These are phyloP conservation scores for Dynastes tityus DNA, from an alignment of 2,888 invertebrate species.

Conservation along the genomic window DNA sequence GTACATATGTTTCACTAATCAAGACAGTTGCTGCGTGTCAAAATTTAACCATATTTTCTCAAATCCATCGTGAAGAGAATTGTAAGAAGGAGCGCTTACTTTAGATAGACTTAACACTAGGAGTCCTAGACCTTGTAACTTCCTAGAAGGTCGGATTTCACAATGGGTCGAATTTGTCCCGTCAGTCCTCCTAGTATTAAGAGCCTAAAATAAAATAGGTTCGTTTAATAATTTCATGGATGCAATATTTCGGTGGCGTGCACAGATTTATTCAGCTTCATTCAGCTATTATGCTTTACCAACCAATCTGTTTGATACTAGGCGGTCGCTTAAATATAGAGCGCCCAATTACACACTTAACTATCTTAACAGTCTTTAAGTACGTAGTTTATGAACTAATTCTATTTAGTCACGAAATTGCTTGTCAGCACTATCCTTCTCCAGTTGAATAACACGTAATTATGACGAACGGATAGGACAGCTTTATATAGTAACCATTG, in stretches of 20 bases:
- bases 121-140: too few species aligned
- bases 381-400: constrained; percentile 47
- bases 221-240: too few species aligned
- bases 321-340: constrained; percentile 24
- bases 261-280: constrained; percentile 1
- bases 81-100: too few species aligned
- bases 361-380: constrained; percentile 49
- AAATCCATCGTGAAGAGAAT: too few species aligned
- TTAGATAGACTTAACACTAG: too few species aligned
- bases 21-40: too few species aligned
- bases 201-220: too few species aligned
- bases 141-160: too few species aligned
- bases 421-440: constrained; percentile 36
- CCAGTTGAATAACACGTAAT: constrained; percentile 6
- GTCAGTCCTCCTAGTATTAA: too few species aligned
- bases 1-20: too few species aligned
- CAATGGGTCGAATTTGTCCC: too few species aligned
- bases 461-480: neutral
- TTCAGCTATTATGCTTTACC: neutral
- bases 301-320: constrained; percentile 21
- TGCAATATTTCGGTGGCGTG: neutral
- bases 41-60: too few species aligned
- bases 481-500: neutral
- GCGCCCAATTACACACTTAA: constrained; percentile 46
- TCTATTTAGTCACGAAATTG: constrained; percentile 49